Conservation (phyloP, 1,140 invertebrate species). For the Linepithema humile region DNA sequence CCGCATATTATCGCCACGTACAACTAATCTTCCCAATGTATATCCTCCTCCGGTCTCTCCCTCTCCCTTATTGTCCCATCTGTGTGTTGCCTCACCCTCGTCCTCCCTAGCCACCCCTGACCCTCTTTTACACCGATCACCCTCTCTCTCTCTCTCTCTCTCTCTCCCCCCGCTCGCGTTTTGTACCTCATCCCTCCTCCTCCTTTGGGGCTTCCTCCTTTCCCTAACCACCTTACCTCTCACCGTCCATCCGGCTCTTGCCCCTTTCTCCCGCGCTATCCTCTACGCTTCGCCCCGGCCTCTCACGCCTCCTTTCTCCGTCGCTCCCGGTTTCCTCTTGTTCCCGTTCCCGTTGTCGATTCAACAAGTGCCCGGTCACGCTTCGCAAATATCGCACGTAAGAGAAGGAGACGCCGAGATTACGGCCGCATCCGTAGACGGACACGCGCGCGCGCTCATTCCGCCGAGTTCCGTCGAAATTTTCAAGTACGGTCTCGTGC, state of each 20-base stretch:
- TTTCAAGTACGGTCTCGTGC: constrained; percentile 13
- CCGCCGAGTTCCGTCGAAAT: constrained; percentile 26
- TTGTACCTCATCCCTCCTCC: not conserved
- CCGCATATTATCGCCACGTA: constrained; percentile 71
- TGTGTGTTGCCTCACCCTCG: constrained; percentile 31
- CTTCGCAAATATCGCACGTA: constrained; percentile 70
- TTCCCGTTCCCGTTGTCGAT: constrained; percentile 74
- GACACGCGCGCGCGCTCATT: not conserved
- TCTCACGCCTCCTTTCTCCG: constrained; percentile 46
- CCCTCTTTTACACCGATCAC: not conserved
- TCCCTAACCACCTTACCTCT: constrained; percentile 43
- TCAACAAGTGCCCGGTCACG: constrained; percentile 82
- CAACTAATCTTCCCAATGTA: constrained; percentile 79
- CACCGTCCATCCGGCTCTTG: constrained; percentile 21
- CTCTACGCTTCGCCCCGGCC: not conserved
- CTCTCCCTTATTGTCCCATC: constrained; percentile 28
- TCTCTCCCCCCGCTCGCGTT: not conserved
- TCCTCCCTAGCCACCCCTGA: constrained; percentile 1
- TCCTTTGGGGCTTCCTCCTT: not conserved
- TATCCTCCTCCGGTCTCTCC: constrained; percentile 52
- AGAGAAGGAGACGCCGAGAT: constrained; percentile 50
- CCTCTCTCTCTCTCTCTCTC: constrained; percentile 13
- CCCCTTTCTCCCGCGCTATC: constrained; percentile 15
- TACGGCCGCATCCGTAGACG: constrained; percentile 25
- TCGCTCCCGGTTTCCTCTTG: constrained; percentile 45